Evolutionary conservation across 2,888 invertebrate species (phyloP).

Genomic region (Eugnorisma glareosa): DNA sequence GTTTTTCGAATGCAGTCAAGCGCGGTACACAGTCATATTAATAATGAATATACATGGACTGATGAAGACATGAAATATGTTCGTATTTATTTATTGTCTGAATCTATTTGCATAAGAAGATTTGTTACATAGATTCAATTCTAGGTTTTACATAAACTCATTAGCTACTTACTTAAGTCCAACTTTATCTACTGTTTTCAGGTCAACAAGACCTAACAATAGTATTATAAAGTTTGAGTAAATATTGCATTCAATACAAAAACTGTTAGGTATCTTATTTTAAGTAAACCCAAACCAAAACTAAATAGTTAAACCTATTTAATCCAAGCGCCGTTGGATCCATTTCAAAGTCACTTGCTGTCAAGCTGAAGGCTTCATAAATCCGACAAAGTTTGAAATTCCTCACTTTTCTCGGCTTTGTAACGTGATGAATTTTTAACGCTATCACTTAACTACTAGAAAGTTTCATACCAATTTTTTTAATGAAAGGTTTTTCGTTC

Average conservation of each 20-base stretch:
- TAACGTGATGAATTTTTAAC: neutral
- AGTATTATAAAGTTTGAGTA: neutral
- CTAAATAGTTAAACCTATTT: conserved; percentile 25
- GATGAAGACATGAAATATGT: neutral
- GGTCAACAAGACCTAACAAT: neutral
- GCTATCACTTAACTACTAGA: neutral
- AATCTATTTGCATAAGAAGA: too few relatives aligned
- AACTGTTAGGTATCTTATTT: neutral
- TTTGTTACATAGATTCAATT: too few relatives aligned
- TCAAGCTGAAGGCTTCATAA: conserved; percentile 29
- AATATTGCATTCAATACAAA: conserved; percentile 4
- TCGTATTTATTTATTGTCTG: neutral
- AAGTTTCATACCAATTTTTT: neutral
- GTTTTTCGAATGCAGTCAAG: conserved; percentile 24
- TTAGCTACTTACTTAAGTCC: neutral
- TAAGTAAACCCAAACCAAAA: neutral
- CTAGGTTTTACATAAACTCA: neutral
- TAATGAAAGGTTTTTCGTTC: neutral
- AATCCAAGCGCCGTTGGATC: conserved; percentile 38
- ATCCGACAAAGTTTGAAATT: conserved; percentile 44
- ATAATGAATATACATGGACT: neutral
- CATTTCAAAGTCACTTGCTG: conserved; percentile 53
- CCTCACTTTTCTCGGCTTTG: conserved; percentile 12
- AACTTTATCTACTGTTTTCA: neutral
- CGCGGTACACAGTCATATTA: neutral